phyloP scores from a whole-genome alignment of 2,888 invertebrate genomes.

The Lasioglossum zephyrum region DNA sequence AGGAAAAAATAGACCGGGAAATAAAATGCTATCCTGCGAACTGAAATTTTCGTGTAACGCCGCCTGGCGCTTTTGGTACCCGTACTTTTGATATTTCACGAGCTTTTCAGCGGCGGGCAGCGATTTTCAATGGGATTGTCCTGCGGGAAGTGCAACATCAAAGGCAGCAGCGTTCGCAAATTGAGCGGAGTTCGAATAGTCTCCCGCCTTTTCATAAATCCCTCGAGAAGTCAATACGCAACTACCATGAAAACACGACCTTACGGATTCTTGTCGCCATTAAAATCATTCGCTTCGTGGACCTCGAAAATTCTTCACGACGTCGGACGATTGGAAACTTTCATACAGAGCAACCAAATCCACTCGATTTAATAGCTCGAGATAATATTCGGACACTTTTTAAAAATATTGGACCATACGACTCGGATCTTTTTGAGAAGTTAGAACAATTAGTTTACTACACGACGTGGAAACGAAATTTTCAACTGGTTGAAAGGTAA shows the following conservation, averaged over 20 bases:
- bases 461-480: neutral
- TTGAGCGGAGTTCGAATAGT: conserved; percentile 38
- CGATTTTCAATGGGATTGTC: conserved; percentile 57
- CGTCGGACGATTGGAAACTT: neutral
- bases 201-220: neutral
- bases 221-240: too few relatives aligned
- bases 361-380: neutral
- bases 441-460: neutral
- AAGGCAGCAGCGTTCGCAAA: conserved; percentile 47
- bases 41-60: conserved; percentile 46
- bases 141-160: conserved; percentile 51
- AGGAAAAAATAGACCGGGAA: neutral
- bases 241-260: neutral
- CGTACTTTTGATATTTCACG: conserved; percentile 52
- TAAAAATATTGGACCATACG: neutral
- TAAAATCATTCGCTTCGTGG: neutral
- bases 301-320: neutral
- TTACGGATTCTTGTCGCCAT: neutral
- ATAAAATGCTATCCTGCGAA: conserved; percentile 25
- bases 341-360: neutral
- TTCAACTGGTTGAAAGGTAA: neutral
- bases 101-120: conserved; percentile 33
- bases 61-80: conserved; percentile 25
- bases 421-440: neutral
- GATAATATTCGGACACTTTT: neutral